Conservation (phyloP, 2,888 invertebrate genomes). For the Pimpla rufipes region DNA sequence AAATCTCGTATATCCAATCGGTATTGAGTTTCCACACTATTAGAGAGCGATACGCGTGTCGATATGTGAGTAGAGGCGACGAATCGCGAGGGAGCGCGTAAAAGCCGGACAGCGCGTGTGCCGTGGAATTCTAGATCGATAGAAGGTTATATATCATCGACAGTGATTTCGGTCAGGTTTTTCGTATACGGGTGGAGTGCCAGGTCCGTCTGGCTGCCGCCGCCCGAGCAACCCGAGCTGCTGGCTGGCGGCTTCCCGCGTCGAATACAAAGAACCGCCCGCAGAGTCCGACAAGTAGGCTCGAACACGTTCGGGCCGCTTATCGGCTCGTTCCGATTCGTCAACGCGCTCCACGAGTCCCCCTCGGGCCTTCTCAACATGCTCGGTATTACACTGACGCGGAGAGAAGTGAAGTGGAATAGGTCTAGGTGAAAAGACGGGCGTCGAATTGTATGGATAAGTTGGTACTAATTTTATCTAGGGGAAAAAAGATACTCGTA, state of each 20-base stretch:
- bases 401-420: no score
- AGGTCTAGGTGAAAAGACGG: no score
- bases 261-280: conserved; percentile 64
- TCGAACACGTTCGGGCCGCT: conserved; percentile 46
- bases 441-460: no score
- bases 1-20: conserved; percentile 46
- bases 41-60: not conserved
- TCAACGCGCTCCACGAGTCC: conserved; percentile 31
- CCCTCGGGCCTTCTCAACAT: conserved; percentile 6
- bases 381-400: not conserved
- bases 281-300: conserved; percentile 50
- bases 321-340: conserved; percentile 59
- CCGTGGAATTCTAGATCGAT: conserved; percentile 59
- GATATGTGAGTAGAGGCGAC: conserved; percentile 12
- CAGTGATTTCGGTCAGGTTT: conserved; percentile 53
- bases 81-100: conserved; percentile 16
- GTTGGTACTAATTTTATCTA: no score
- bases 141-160: conserved; percentile 62
- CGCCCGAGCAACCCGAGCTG: no score
- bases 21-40: conserved; percentile 32
- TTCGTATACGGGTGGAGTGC: conserved; percentile 24
- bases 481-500: no score
- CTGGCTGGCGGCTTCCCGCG: conserved; percentile 53
- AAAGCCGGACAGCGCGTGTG: conserved; percentile 25
- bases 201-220: no score